phyloP scores from a whole-genome alignment of 2,113 vertebrate species.

The Polypterus bichir region DNA sequence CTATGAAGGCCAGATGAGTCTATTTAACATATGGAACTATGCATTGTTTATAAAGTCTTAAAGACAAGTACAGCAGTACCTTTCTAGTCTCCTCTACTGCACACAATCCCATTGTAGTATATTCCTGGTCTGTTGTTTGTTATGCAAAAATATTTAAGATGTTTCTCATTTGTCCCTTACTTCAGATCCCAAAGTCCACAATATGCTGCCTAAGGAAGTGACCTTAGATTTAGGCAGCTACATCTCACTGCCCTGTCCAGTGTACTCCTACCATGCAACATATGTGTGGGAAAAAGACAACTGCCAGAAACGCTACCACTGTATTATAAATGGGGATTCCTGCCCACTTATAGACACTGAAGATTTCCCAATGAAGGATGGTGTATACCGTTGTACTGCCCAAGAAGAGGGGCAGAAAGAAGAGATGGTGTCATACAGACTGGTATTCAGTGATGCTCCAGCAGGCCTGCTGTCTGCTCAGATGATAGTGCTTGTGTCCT shows the following conservation, averaged over 20 bases:
- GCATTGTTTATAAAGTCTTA: no score
- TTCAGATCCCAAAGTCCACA: constrained; percentile 40
- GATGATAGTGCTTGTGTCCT: accelerated
- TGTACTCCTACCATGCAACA: constrained; percentile 56
- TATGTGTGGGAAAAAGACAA: constrained; percentile 64
- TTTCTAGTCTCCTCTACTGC: no score
- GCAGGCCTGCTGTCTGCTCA: neutral
- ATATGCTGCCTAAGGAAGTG: constrained; percentile 45
- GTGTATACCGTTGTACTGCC: constrained; percentile 60
- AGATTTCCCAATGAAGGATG: constrained; percentile 46
- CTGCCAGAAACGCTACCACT: constrained; percentile 48
- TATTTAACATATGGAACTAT: no score
- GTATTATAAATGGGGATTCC: constrained; percentile 52
- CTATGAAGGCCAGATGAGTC: no score
- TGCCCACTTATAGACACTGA: constrained; percentile 50
- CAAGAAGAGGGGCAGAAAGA: constrained; percentile 55
- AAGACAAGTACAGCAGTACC: no score
- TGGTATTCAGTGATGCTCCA: constrained; percentile 38
- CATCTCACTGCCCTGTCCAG: constrained; percentile 54
- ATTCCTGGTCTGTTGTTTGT: no score
- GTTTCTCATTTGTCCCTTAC: no score
- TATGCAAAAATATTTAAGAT: no score
- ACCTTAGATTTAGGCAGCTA: constrained; percentile 43
- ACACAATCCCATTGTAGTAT: no score
- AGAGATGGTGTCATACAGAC: constrained; percentile 55